Evolutionary conservation across 2,113 vertebrate species (phyloP).

Genomic region (Equus quagga): DNA sequence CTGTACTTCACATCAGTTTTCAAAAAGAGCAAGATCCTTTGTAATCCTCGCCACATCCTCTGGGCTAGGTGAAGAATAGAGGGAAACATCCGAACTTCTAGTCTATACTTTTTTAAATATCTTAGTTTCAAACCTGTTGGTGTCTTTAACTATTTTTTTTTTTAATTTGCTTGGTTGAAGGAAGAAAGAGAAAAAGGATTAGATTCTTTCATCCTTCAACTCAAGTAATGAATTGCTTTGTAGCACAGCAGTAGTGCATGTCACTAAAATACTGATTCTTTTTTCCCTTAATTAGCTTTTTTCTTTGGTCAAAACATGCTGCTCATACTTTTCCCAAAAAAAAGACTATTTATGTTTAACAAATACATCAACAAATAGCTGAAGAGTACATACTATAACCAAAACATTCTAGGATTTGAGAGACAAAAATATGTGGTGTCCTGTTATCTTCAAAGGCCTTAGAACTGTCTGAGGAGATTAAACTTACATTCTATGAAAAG

Average conservation of each 20-base stretch:
- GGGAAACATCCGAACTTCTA: neutral
- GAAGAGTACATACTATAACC: neutral
- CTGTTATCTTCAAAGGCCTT: constrained; percentile 49
- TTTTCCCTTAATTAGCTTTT: constrained; percentile 19
- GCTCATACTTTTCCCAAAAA: neutral
- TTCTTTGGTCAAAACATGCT: constrained; percentile 23
- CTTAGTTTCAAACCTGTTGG: constrained; percentile 46
- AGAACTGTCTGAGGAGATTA: constrained; percentile 41
- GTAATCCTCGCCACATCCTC: neutral
- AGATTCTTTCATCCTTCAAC: constrained; percentile 48
- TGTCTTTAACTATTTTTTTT: constrained; percentile 33
- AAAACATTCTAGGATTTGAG: constrained; percentile 10
- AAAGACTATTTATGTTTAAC: constrained; percentile 21
- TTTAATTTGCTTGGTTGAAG: constrained; percentile 7
- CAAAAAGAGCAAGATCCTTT: constrained; percentile 48
- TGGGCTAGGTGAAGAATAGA: constrained; percentile 5
- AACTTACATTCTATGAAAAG: constrained; percentile 48
- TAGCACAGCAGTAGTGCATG: neutral
- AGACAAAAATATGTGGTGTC: constrained; percentile 5
- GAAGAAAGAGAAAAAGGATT: neutral
- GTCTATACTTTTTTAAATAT: constrained; percentile 4
- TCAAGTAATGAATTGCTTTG: constrained; percentile 45
- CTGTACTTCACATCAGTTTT: neutral
- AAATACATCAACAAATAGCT: constrained; percentile 53
- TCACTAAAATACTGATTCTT: constrained; percentile 36